Evolutionary conservation across 2,113 vertebrate species (phyloP), one percentile per base, ranked within the genome.

Genomic region (Bambusicola thoracicus): DNA sequence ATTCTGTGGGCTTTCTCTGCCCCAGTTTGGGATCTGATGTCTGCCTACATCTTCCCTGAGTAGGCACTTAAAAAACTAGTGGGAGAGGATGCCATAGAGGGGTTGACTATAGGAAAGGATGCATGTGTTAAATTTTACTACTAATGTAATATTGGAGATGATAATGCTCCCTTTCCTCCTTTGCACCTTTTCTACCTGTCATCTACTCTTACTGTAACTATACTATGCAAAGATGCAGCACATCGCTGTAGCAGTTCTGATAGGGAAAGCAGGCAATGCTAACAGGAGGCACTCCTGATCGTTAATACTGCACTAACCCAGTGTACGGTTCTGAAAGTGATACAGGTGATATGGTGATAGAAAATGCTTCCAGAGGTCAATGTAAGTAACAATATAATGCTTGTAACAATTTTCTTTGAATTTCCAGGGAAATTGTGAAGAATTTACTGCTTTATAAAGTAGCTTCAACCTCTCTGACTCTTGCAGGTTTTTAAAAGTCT

Each of bases 391-490:
- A 40, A 18, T 41, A 5, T 59, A 75, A 66, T 43, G 36, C 49
- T 90, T 84, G 68, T 75, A 91, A 77, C 70, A 74, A 62, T 95
- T 94, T 91, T 81, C 76, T 92, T 91, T 92, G 77, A 70, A 65
- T 90, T 95, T 95, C 74, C 49, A 90, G 95, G 77, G 87, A 89
- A 67, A 73, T 81, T 83, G 76, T 41, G 66, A 91, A 91, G 86
- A 94, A 61, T 25, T 94, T 77, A 79, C 19, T 58, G 55, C 90
- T 95, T 93, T 79, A 85, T 91, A 91, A 94, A 92, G 66, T 76
- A 80, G 62, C 75, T 94, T 95, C 90, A 94, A 94, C 93, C 90
- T 93, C 69, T 69, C 66, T 94, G 95, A 85, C 88, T 85, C 76
- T 69, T 88, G 48, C 2, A 5, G 55, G 55, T 22, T 94, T 95